Conservation (phyloP, 2,888 invertebrate species). For the Poecilus cupreus region DNA sequence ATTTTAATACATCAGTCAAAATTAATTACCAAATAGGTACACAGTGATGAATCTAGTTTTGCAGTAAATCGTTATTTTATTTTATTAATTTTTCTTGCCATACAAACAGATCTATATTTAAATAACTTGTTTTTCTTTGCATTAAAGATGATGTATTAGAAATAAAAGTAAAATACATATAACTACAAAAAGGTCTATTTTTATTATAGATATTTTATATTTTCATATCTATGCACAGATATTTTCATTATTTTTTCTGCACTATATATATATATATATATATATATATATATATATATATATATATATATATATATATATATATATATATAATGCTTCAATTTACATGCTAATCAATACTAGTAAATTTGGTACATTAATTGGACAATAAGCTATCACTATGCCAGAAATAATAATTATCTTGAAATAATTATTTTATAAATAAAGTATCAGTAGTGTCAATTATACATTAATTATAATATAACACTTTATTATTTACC, state of each 20-base stretch:
- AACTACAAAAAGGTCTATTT: constrained; percentile 38
- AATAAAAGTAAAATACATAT: constrained; percentile 41
- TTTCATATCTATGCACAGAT: constrained; percentile 51
- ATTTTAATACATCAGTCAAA: too few species aligned
- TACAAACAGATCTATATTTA: constrained; percentile 29
- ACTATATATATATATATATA: too few species aligned
- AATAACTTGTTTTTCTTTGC: constrained; percentile 8
- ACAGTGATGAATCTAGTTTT: too few species aligned
- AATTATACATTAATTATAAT: neutral
- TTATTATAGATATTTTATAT: constrained; percentile 49
- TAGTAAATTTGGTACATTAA: constrained; percentile 12
- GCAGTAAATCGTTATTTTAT: constrained; percentile 10
- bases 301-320: neutral
- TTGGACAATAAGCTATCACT: neutral
- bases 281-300: too few species aligned
- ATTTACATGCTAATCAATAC: constrained; percentile 43
- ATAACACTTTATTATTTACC: neutral
- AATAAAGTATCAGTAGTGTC: too few species aligned
- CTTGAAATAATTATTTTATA: neutral
- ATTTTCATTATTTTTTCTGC: constrained; percentile 51
- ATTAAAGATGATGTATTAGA: neutral
- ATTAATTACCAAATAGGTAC: too few species aligned
- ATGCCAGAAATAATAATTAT: neutral
- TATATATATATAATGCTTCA: constrained; percentile 50
- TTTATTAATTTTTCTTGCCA: constrained; percentile 32